Conservation (phyloP, 2,113 vertebrate species). For the Bettongia penicillata region DNA sequence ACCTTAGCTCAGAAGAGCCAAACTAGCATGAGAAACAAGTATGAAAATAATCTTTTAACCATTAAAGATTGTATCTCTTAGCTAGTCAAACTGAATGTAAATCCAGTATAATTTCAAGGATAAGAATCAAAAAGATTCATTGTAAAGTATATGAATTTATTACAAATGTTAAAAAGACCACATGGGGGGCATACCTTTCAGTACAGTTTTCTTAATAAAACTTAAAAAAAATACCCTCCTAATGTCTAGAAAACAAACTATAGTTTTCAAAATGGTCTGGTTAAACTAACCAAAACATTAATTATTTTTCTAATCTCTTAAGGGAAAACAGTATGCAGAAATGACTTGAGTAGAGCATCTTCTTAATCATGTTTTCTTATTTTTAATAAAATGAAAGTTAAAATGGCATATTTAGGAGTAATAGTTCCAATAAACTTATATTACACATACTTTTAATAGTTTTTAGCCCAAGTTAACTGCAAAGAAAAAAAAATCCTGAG, state of each 20-base stretch:
- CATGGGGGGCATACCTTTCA: conserved; percentile 61
- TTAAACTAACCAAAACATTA: conserved; percentile 69
- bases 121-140: conserved; percentile 76
- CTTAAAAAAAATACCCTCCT: conserved; percentile 55
- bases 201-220: conserved; percentile 74
- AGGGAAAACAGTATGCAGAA: conserved; percentile 59
- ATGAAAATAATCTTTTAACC: conserved; percentile 78
- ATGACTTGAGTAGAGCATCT: conserved; percentile 62
- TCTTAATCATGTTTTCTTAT: conserved; percentile 35
- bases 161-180: conserved; percentile 81
- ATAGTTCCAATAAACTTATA: conserved; percentile 27
- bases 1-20: conserved; percentile 73
- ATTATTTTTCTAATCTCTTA: conserved; percentile 77
- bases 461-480: conserved; percentile 45
- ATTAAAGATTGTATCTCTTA: conserved; percentile 72
- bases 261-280: conserved; percentile 62
- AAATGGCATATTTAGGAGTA: conserved; percentile 42
- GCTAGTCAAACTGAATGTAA: conserved; percentile 74
- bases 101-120: conserved; percentile 70
- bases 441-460: conserved; percentile 59
- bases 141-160: conserved; percentile 75
- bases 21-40: conserved; percentile 75
- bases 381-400: conserved; percentile 46
- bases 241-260: conserved; percentile 68
- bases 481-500: conserved; percentile 73